Base-by-base conservation (phyloP, 2,797 vertebrate genomes). In the Hylomyscus alleni region DNA sequence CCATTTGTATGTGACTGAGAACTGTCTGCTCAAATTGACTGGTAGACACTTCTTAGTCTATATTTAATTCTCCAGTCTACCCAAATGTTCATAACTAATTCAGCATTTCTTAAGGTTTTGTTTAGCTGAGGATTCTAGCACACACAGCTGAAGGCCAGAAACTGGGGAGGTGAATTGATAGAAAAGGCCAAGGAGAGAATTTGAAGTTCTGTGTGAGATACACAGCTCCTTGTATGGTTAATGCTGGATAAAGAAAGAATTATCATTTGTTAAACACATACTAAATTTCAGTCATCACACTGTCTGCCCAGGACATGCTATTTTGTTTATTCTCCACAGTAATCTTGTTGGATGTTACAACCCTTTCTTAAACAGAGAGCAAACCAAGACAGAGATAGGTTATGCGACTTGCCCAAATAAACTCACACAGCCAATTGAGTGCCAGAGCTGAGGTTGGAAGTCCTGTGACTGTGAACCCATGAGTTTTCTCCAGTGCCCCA, bases 311-410 rank as follows among this genome's bases (percentile, higher is more conserved):
- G 6, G 56, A 58, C 67, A 73, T 20, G 2, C 37, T 91, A 56
- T 95, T 60, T 95, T 77, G 40, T 34, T 78, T 84, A 89, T 62
- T 44, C n/a, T 34, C 87, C 19, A 44, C 8, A 22, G 40, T 15
- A 26, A 76, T 89, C 82, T 44, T 75, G 9, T 50, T 73, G 75
- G 67, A 34, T 96, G 52, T 52, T 31, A 58, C 22, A 86, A 60
- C 12, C 78, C 26, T 85, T 76, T 73, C 22, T 88, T 90, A 90
- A 87, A 95, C 69, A 78, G 22, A 73, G 31, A 91, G 75, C 11
- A 87, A 86, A 95, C 22, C 60, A 80, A 89, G 86, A 52, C 37
- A 80, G 29, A 95, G 92, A 89, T 58, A 89, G 82, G 40, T 19
- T 29, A 56, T 75, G 56, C 15, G 37, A 78, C 29, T 86, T 90